phyloP scores from a whole-genome alignment of 2,888 invertebrate genomes.

The Ectobius pallidus region DNA sequence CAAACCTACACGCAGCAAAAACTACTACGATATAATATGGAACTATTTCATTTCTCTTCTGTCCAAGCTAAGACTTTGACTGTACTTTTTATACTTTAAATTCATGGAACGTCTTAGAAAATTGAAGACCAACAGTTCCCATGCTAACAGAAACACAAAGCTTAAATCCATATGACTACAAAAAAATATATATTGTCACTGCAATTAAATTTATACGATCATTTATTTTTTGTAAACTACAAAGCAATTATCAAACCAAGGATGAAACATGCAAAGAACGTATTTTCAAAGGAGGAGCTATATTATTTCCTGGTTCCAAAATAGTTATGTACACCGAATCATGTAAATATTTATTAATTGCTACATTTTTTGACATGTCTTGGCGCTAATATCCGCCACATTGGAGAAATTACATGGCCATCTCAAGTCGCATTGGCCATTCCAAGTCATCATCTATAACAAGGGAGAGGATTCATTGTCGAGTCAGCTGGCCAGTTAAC shows the following conservation, averaged over 20 bases:
- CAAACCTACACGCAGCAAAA: conserved; percentile 35
- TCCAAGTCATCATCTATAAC: conserved; percentile 28
- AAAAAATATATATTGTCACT: conserved; percentile 36
- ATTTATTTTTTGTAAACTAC: conserved; percentile 42
- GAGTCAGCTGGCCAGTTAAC: conserved; percentile 21
- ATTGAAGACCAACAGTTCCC: conserved; percentile 33
- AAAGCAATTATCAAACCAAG: conserved; percentile 44
- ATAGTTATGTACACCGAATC: conserved; percentile 43
- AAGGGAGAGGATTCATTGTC: conserved; percentile 26
- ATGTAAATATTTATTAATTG: conserved; percentile 40
- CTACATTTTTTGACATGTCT: conserved; percentile 37
- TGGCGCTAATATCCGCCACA: conserved; percentile 37
- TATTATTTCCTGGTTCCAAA: conserved; percentile 42
- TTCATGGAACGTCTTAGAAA: conserved; percentile 26
- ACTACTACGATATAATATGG: conserved; percentile 17
- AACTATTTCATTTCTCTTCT: conserved; percentile 28
- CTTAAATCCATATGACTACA: conserved; percentile 33
- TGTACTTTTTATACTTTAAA: conserved; percentile 23
- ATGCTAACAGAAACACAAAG: conserved; percentile 38
- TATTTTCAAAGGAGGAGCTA: conserved; percentile 41
- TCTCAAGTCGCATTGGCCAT: conserved; percentile 22
- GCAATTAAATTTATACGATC: conserved; percentile 39
- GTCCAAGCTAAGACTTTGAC: conserved; percentile 35
- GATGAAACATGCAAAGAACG: conserved; percentile 43
- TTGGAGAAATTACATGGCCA: conserved; percentile 16